phyloP scores from a whole-genome alignment of 2,113 vertebrate species.

The Clupea harengus region DNA sequence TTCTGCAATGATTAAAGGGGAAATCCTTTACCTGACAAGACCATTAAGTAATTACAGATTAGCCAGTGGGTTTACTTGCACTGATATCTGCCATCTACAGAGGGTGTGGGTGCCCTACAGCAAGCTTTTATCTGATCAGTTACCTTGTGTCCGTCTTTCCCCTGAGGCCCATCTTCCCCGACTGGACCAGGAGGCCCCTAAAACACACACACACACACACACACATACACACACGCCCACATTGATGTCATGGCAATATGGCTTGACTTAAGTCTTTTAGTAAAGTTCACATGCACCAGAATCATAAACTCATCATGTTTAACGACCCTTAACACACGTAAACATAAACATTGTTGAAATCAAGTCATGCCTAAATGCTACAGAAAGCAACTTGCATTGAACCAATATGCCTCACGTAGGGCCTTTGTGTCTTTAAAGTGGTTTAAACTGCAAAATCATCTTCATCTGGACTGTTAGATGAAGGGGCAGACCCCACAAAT shows the following conservation, averaged over 20 bases:
- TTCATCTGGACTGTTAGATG: neutral
- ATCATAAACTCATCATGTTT: neutral
- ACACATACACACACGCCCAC: neutral
- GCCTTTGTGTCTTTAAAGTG: neutral
- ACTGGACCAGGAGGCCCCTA: slow-evolving; percentile 84
- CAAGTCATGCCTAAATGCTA: neutral
- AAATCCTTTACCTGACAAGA: neutral
- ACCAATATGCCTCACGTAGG: neutral
- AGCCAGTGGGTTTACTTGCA: neutral
- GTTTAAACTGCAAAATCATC: neutral
- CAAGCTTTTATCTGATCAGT: slow-evolving; percentile 17
- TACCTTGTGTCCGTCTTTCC: slow-evolving; percentile 94
- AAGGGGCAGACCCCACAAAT: neutral
- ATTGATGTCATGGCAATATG: neutral
- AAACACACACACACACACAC: slow-evolving; percentile 39
- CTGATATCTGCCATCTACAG: neutral
- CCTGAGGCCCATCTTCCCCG: slow-evolving; percentile 92
- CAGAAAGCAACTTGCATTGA: neutral
- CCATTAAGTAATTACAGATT: neutral
- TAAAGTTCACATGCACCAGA: neutral
- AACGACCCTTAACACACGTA: neutral
- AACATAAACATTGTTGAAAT: neutral
- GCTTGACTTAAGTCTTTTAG: neutral
- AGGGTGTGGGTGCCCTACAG: neutral
- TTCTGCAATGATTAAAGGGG: neutral